These are phyloP conservation scores for Chionoecetes opilio DNA, from an alignment of 1,140 invertebrate species.

Conservation along the genomic window DNA sequence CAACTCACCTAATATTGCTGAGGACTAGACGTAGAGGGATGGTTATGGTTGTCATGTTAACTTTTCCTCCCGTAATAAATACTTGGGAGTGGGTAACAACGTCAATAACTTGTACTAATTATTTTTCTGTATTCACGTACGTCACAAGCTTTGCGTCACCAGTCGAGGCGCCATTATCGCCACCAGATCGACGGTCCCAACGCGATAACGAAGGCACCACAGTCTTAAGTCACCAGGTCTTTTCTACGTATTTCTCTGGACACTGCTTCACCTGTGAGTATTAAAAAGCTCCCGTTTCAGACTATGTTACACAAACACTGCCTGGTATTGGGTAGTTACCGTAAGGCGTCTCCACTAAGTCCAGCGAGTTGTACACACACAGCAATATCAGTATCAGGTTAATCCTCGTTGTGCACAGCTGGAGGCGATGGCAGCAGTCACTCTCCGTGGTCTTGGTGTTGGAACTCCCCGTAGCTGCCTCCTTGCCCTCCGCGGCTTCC, in stretches of 20 bases:
- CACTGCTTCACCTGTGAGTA: neutral
- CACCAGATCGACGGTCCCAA: neutral
- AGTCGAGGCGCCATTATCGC: conserved; percentile 37
- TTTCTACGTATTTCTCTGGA: neutral
- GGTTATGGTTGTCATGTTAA: conserved; percentile 69
- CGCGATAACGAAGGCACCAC: neutral
- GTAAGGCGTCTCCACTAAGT: conserved; percentile 42
- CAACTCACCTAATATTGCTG: conserved; percentile 79
- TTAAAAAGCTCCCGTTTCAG: conserved; percentile 33
- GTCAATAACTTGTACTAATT: neutral
- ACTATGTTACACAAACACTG: conserved; percentile 49
- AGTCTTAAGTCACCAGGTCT: neutral
- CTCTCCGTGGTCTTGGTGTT: conserved; percentile 42
- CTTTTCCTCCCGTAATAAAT: neutral
- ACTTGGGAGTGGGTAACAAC: neutral
- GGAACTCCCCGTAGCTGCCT: conserved; percentile 76
- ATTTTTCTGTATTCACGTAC: neutral
- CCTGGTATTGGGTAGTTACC: conserved; percentile 39
- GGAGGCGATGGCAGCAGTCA: neutral
- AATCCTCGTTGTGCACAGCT: neutral
- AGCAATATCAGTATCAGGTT: neutral
- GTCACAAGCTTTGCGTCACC: conserved; percentile 27
- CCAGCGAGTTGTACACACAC: neutral
- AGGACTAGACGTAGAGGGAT: conserved; percentile 76
- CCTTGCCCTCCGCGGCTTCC: conserved; percentile 75